Conservation (phyloP, 2,888 invertebrate species). For the Trissonchulus sp. region DNA sequence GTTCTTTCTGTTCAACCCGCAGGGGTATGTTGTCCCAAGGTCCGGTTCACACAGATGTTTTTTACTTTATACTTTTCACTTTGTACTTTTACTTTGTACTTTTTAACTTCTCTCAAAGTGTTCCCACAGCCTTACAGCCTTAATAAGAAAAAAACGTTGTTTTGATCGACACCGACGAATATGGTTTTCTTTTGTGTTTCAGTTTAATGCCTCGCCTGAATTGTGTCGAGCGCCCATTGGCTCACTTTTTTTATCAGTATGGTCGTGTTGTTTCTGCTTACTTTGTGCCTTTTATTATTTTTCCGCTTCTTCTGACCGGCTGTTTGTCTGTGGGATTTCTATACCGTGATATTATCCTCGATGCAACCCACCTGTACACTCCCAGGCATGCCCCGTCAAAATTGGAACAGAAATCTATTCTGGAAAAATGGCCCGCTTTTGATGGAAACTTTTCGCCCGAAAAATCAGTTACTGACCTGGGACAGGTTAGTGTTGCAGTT, state of each 20-base stretch:
- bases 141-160: background rate
- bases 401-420: conserved; percentile 34
- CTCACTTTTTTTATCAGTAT: conserved; percentile 44
- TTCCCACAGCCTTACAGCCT: too few species aligned
- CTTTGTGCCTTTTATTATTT: conserved; percentile 47
- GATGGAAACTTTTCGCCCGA: conserved; percentile 49
- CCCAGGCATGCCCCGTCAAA: conserved; percentile 45
- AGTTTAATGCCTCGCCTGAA: conserved; percentile 35
- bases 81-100: too few species aligned
- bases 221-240: conserved; percentile 46
- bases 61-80: too few species aligned
- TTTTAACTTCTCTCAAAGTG: too few species aligned
- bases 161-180: background rate
- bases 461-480: conserved; percentile 47
- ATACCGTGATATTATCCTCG: conserved; percentile 36
- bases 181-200: background rate
- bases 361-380: conserved; percentile 50
- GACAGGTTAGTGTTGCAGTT: too few species aligned
- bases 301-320: conserved; percentile 46
- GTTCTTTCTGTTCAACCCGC: too few species aligned
- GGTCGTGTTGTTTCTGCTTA: conserved; percentile 43
- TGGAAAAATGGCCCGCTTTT: conserved; percentile 50
- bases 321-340: conserved; percentile 38
- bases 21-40: too few species aligned
- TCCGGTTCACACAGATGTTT: too few species aligned